Base-by-base conservation (phyloP, 2,888 invertebrate species). In the Reticulitermes lucifugus region DNA sequence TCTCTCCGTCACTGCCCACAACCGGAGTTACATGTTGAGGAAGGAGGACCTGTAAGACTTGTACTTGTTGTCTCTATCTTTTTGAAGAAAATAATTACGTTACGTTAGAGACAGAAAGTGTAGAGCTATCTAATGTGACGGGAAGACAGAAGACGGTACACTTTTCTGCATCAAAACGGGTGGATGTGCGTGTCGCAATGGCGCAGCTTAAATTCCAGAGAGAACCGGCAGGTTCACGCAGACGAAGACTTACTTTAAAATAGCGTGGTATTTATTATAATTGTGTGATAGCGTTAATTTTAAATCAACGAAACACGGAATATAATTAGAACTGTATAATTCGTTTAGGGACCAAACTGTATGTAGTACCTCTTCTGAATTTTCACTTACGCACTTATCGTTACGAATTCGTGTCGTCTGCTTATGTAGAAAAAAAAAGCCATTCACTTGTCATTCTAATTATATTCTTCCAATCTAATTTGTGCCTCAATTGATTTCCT, bases 391-490 rank as follows among this genome's bases (percentile, higher is more conserved):
- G 55, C 55, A 55, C 55, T 55, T 14, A 55, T 55, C 4, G 5
- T 18, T 55, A 12, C 5, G 0, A 25, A 65, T 25, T 12, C n/a
- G 65, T 22, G 7, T 46, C 46, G 77, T 14, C 55, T 46, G 75
- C 41, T 18, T n/a, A 29, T 14, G 41, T 41, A 41, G 18, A 18
- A 25, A 6, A 22, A 46, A 22, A n/a, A 43, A 25, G 22, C 22
- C 51, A 70, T 14, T 43, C 79, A 55, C 83, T 70, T 79, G 43
- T 71, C 51, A 83, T 83, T 85, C 79, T 85, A 83, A 84, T 43
- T 65, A 25, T 46, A 71, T 51, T 84, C 81, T 81, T 85, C 81
- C 85, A 35, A 85, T 60, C 51, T 70, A 83, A 43, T 65, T 51
- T 71, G 79, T 79, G 85, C 83, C 79, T 80, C 79, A 51, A 70